Conservation (phyloP, 23 tunicate species). For the Ciona savignyi region DNA sequence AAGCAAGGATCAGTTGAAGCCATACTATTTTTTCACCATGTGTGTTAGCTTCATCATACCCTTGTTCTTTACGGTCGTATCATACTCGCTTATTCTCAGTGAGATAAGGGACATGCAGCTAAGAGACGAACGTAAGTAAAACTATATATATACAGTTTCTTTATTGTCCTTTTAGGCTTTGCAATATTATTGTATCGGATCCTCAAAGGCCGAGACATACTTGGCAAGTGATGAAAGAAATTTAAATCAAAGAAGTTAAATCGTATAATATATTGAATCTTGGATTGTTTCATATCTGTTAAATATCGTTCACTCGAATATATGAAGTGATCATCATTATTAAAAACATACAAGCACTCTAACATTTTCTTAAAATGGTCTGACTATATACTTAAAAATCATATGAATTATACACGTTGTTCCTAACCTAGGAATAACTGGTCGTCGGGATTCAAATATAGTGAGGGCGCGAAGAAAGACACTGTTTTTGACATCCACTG, state of each 20-base stretch:
- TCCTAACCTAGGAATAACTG: slow-evolving; percentile 2
- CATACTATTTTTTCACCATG: slow-evolving; percentile 62
- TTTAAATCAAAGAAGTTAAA: too few species aligned
- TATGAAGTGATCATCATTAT: too few species aligned
- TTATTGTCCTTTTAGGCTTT: too few species aligned
- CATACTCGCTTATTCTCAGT: slow-evolving; percentile 27
- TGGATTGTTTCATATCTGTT: too few species aligned
- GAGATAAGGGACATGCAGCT: slow-evolving; percentile 44
- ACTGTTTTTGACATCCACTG: slow-evolving; percentile 39
- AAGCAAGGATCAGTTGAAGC: background rate
- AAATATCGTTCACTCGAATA: too few species aligned
- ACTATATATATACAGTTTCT: too few species aligned
- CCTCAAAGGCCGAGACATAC: too few species aligned
- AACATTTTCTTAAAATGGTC: background rate
- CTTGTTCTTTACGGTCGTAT: slow-evolving; percentile 22
- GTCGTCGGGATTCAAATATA: slow-evolving; percentile 23
- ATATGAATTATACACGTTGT: background rate
- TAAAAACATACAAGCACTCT: background rate
- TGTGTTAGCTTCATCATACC: slow-evolving; percentile 58
- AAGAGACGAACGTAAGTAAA: slow-evolving; percentile 36
- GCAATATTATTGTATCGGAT: too few species aligned
- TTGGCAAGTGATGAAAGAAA: too few species aligned
- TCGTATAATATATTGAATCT: too few species aligned
- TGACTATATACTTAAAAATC: background rate
- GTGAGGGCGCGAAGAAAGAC: slow-evolving; percentile 64